Conservation (phyloP, 2,888 invertebrate genomes). For the Sminthurides aquaticus region DNA sequence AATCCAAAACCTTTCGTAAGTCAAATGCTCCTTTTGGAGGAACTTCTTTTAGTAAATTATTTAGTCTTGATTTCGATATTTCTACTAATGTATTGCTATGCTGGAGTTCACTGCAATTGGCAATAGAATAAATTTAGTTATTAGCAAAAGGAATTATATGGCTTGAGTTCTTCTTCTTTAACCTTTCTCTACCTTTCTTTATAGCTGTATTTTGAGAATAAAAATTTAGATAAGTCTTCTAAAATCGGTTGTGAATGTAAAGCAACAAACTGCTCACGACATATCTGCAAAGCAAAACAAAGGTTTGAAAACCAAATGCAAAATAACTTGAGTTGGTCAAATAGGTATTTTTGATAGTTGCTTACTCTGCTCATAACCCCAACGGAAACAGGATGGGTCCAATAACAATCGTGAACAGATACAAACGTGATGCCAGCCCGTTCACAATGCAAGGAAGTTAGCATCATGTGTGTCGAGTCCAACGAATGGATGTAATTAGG, state of each 20-base stretch:
- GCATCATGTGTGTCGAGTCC: constrained; percentile 99
- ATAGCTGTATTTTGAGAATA: constrained; percentile 62
- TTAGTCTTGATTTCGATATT: constrained; percentile 57
- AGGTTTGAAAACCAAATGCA: background rate
- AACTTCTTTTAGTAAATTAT: constrained; percentile 56
- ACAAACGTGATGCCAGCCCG: constrained; percentile 78
- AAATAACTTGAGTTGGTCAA: background rate
- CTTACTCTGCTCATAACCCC: constrained; percentile 77
- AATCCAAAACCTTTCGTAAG: constrained; percentile 63
- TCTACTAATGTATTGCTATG: constrained; percentile 48
- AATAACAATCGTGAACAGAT: constrained; percentile 98
- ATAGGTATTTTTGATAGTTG: constrained; percentile 2
- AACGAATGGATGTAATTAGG: constrained; percentile 93
- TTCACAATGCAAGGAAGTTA: constrained; percentile 84
- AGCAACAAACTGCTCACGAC: constrained; percentile 95
- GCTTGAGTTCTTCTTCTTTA: too few relatives aligned
- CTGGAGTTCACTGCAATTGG: background rate
- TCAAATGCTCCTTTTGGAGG: constrained; percentile 72
- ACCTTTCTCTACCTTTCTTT: constrained; percentile 47
- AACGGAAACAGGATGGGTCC: constrained; percentile 91
- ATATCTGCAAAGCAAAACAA: constrained; percentile 58
- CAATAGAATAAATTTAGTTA: too few relatives aligned
- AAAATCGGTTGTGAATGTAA: constrained; percentile 89
- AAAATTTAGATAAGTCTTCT: constrained; percentile 70
- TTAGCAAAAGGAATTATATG: too few relatives aligned